Evolutionary conservation across 2,888 invertebrate species (phyloP), one percentile per base, ranked within the genome.

Genomic region (Luperina nickerlii): DNA sequence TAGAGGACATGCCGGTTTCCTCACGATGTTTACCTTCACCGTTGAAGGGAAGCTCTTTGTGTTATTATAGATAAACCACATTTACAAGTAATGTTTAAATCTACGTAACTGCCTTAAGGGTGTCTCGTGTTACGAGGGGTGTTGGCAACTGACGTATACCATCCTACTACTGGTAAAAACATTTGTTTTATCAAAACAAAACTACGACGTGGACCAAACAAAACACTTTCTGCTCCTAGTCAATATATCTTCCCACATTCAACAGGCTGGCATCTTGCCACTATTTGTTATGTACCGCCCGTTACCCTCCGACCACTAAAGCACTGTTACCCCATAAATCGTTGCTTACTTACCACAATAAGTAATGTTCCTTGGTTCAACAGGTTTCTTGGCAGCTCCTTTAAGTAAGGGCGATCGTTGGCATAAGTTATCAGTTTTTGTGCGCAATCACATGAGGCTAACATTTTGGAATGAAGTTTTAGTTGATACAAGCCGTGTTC

Each of bases 221-320:
- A 57, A 51, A 15, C 13, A 24, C 18, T 32, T 6, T n/a, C 20
- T 38, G 27, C 32, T 75, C 32, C 1, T 11, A 42, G 13, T 38
- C 24, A 57, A 32, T 60, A 18, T 51, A 45, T 24, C 9, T 4
- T 18, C 7, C 1, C 11, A 20, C 4, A 76, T 38, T 76, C 82
- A 74, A 65, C 76, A 76, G 76, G 84, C 67, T 81, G 85, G 70
- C 66, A 67, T 11, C 15, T 45, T 20, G 74, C 81, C 85, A 84
- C 32, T 67, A 8, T 65, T 69, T 71, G 18, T 69, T 62, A 65
- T 9, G 38, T 54, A n/a, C 42, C 20, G n/a, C 0, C 45, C 68
- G 24, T 60, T 51, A 32, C 63, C 24, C 62, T 18, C 15, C 51
- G 24, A 15, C 38, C 27, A 24, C 24, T 24, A 54, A 2, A 13